Base-by-base conservation (phyloP, 2,888 invertebrate genomes). In the Seladonia tumulorum region DNA sequence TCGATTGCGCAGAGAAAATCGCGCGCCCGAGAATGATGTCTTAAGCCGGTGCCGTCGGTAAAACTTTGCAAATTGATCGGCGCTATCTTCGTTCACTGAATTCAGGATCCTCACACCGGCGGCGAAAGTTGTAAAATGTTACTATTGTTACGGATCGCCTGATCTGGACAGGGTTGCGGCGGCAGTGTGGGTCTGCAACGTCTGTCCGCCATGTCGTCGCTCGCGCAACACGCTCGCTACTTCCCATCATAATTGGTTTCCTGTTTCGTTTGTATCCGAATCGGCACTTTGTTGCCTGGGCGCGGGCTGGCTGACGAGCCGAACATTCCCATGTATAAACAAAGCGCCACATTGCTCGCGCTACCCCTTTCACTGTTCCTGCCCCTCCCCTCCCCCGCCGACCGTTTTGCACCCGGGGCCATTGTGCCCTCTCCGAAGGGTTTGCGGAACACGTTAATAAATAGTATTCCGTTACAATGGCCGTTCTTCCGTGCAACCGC, bases 381-480 rank as follows among this genome's bases (percentile, higher is more conserved):
- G n/a, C 53, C 53, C 8, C n/a, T 3, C 53, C 53, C 22, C 8
- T 8, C 4, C 53, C 2, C 22, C n/a, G 1, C 22, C 42, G 42
- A 5, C 42, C 53, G 8, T 53, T 8, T 22, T n/a, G 3, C 10
- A 22, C 8, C 22, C 22, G 10, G 22, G 10, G 29, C 35, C 22
- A 60, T 66, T 35, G 49, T 49, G 68, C 16, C 8, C 25, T 7
- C 72, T 47, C 8, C 8, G 25, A 12, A 72, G 25, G 47, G 45
- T 29, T 10, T 14, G 18, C 63, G 25, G n/a, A 71, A 45, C 29
- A 53, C 53, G 47, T 47, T 25, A 47, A 72, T 47, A 49, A 47
- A 47, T 7, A 49, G 39, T 47, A 8, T 18, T 29, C 72, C 72
- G 72, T 25, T 72, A 47, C 72, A 39, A 76, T 81, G 45, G 76